Evolutionary conservation across 2,888 invertebrate genomes (phyloP).

Genomic region (Eilema sororculum): DNA sequence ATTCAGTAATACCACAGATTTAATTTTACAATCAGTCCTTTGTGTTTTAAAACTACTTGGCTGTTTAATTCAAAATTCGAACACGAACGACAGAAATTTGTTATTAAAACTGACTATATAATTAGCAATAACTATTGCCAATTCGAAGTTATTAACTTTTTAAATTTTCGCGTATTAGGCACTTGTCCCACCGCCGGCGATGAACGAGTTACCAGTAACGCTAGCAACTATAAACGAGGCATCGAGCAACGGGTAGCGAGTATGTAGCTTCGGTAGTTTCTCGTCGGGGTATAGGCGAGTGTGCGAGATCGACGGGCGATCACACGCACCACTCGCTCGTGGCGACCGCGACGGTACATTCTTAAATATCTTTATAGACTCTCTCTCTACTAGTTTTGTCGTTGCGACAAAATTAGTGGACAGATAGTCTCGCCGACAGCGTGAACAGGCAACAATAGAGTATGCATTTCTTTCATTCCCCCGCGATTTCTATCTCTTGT

Average conservation of each 20-base stretch:
- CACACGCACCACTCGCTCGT: conserved; percentile 8
- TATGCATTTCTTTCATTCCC: neutral
- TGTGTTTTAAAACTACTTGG: neutral
- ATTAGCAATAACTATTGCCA: neutral
- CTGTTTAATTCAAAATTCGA: neutral
- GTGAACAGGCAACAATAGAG: neutral
- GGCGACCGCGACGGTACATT: conserved; percentile 1
- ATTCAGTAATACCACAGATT: neutral
- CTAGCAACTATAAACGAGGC: conserved; percentile 31
- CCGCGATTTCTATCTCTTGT: neutral
- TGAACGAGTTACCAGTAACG: conserved; percentile 24
- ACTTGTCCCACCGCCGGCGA: conserved; percentile 17
- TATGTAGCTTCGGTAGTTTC: conserved; percentile 29
- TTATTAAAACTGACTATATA: neutral
- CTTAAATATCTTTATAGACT: neutral
- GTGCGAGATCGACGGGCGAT: conserved; percentile 24
- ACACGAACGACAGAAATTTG: neutral
- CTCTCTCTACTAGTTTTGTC: no score
- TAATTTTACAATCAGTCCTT: neutral
- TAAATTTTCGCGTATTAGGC: conserved; percentile 13
- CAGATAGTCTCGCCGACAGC: neutral
- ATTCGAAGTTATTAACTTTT: neutral
- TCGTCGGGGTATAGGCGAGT: conserved; percentile 25
- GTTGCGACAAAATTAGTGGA: neutral
- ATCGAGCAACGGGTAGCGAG: conserved; percentile 29